A percentile compares a stretch with the other conserved stretches of the same genome.
Conservation (phyloP, 2,113 vertebrate genomes). For the Clarias batrachus region DNA sequence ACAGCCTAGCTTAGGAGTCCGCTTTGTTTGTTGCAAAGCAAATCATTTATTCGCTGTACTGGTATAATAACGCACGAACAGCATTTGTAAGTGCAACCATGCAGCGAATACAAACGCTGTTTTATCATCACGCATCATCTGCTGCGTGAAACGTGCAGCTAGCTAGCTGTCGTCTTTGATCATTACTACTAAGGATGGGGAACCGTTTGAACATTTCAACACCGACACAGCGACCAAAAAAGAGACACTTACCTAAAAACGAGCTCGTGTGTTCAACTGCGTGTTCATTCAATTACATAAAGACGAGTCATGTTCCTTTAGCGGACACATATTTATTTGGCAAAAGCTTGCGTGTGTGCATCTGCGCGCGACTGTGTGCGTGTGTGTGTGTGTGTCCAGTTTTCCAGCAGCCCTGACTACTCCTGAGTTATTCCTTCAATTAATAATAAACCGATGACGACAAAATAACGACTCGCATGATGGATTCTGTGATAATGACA, state of each 20-base stretch:
- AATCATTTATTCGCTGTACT: background rate
- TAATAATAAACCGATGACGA: background rate
- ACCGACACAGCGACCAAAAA: background rate
- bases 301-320: background rate
- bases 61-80: background rate
- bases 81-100: background rate
- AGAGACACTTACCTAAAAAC: slow-evolving; percentile 32
- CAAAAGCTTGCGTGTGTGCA: slow-evolving; percentile 16
- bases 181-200: background rate
- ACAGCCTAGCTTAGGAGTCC: background rate
- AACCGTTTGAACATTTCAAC: background rate
- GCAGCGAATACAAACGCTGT: background rate
- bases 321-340: slow-evolving; percentile 32
- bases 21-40: background rate
- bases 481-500: background rate
- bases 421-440: slow-evolving; percentile 1
- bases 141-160: background rate
- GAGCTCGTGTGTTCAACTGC: background rate
- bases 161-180: slow-evolving; percentile 2
- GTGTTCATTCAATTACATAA: slow-evolving; percentile 7
- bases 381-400: slow-evolving; percentile 3
- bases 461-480: background rate
- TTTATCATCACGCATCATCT: background rate
- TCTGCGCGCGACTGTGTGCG: background rate
- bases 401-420: background rate